Evolutionary conservation across 2,113 vertebrate genomes (phyloP), one percentile per base, ranked within the genome.

Genomic region (Alaudala cheleensis): DNA sequence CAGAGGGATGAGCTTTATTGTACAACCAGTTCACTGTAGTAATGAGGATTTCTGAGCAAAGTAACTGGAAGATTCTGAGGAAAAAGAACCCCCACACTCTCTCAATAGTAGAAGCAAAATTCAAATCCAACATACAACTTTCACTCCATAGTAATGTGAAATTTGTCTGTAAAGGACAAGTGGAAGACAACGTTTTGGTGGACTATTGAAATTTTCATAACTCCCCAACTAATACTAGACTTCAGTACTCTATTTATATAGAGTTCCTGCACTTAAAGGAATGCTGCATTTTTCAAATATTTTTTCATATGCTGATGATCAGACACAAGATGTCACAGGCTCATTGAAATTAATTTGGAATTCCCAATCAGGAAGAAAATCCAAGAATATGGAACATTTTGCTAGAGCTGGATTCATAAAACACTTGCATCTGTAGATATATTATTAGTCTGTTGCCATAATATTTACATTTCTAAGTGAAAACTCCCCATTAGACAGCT

Each of bases 11-110:
- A 79, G 9, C 7, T 25, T 76, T 9, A 25, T 4, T 47, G 31
- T 0, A 0, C 15, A 60, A 40, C 9, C 0, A 9, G 14, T 56
- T 65, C 5, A 0, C 24, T 57, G 51, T 12, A 67, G 16, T 4
- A 29, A 67, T 18, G 12, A 17, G 14, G 24, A 57, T 44, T 81
- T 61, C 50, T 73, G 23, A 61, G 5, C 16, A 51, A 54, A 67
- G 11, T 20, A n/a, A 58, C 33, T 18, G 14, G 44, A 29, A 42
- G 12, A n/a, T 72, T 64, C 40, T 1, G 10, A 81, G 17, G 11
- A 76, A 49, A 7, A 51, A 37, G 24, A 49, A 65, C 4, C 3
- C 3, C 13, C 40, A 28, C 6, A 11, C 3, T 31, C 74, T 85
- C 83, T 69, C n/a, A 64, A 23, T 29, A 64, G 49, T 24, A 56